phyloP scores from a whole-genome alignment of 2,113 vertebrate species.

The Apaloderma vittatum region DNA sequence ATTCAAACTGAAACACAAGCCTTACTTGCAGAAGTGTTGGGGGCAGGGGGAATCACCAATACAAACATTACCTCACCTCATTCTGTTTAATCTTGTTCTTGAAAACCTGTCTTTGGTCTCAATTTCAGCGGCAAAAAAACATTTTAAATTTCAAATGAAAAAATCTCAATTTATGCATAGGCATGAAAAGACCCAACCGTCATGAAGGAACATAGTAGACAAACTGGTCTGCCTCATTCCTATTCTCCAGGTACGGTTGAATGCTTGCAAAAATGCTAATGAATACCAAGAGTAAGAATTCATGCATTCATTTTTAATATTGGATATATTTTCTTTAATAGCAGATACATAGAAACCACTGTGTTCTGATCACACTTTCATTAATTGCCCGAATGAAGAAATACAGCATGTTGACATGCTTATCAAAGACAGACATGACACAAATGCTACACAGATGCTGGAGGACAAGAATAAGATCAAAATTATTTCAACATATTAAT shows the following conservation, averaged over 20 bases:
- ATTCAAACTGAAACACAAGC: not conserved
- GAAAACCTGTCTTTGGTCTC: not conserved
- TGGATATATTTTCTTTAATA: not conserved
- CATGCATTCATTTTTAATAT: not conserved
- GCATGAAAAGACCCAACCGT: not conserved
- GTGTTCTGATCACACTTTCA: not conserved
- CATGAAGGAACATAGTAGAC: not conserved
- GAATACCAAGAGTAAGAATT: not conserved
- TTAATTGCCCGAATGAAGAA: not conserved
- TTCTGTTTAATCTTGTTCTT: not conserved
- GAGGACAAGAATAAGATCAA: not conserved
- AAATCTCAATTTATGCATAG: not conserved
- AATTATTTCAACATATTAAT: not conserved
- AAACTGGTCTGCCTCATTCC: not conserved
- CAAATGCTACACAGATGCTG: not conserved
- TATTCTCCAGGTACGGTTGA: not conserved
- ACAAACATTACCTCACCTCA: not conserved
- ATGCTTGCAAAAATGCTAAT: not conserved
- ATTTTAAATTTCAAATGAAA: not conserved
- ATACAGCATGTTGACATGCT: not conserved
- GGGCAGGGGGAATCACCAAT: not conserved
- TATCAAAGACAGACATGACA: not conserved
- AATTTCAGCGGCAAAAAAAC: not conserved
- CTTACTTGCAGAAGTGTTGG: not conserved
- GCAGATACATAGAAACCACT: not conserved